phyloP scores from a whole-genome alignment of 1,140 invertebrate genomes.

The Lycorma delicatula region DNA sequence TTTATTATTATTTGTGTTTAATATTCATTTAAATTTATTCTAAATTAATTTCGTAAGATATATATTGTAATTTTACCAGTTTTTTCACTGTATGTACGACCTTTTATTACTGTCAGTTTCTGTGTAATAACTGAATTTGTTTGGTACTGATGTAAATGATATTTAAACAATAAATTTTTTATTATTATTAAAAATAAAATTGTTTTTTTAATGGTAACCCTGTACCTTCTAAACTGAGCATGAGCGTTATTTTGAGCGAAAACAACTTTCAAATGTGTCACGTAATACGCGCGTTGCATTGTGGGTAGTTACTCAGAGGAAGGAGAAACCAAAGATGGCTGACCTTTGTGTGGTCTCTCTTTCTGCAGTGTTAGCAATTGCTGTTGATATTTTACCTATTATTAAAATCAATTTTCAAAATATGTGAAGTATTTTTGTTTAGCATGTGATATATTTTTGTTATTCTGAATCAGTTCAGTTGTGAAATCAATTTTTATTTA shows the following conservation, averaged over 20 bases:
- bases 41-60: too few relatives aligned
- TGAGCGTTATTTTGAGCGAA: constrained; percentile 13
- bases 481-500: neutral
- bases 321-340: constrained; percentile 18
- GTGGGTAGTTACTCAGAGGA: constrained; percentile 9
- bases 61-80: too few relatives aligned
- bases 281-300: constrained; percentile 17
- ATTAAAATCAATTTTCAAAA: neutral
- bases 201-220: too few relatives aligned
- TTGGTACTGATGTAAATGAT: too few relatives aligned
- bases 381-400: neutral
- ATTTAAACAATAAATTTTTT: too few relatives aligned
- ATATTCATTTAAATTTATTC: too few relatives aligned
- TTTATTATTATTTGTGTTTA: too few relatives aligned
- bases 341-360: constrained; percentile 13
- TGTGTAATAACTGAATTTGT: too few relatives aligned
- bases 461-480: neutral
- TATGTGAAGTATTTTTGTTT: neutral
- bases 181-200: too few relatives aligned
- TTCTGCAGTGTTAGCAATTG: constrained; percentile 1
- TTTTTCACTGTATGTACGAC: too few relatives aligned
- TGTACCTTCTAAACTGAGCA: constrained; percentile 10
- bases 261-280: constrained; percentile 15
- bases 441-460: neutral
- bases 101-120: too few relatives aligned